Conservation (phyloP, 2,113 vertebrate species). For the Opisthocomus hoazin region DNA sequence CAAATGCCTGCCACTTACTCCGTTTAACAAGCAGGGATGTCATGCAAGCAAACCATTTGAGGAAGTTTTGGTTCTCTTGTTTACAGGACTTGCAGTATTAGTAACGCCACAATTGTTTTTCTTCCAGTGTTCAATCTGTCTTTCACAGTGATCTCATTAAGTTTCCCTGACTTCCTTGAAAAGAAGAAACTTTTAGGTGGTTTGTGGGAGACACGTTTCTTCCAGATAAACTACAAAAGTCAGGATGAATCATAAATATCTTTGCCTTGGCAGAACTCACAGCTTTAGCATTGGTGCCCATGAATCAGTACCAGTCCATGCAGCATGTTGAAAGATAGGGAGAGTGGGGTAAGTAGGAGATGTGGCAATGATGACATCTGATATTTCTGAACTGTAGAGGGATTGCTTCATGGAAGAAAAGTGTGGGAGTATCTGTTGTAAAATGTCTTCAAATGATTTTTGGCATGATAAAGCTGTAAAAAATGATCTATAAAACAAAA, state of each 20-base stretch:
- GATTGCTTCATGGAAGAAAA: not conserved
- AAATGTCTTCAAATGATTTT: not conserved
- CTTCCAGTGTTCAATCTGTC: not conserved
- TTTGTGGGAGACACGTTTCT: not conserved
- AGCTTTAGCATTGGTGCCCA: not conserved
- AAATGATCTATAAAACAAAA: not conserved
- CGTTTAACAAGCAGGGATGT: not conserved
- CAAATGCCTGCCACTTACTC: not conserved
- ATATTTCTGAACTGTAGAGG: not conserved
- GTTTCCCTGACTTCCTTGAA: not conserved
- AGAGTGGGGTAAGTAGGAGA: not conserved
- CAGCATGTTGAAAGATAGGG: not conserved
- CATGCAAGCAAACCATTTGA: not conserved
- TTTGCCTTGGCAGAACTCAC: not conserved
- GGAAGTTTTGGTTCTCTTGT: not conserved
- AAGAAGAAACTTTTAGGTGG: not conserved
- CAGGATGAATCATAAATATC: not conserved
- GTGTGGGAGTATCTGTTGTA: not conserved
- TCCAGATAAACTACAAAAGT: not conserved
- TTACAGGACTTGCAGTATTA: not conserved
- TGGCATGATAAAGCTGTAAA: not conserved
- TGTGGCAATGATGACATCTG: not conserved
- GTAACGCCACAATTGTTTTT: not conserved
- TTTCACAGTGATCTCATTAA: not conserved
- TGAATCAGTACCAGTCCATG: not conserved